Percentiles rank a stretch among this genome's conserved stretches.
Evolutionary conservation across 2,888 invertebrate species (phyloP).

Genomic region (Brachynemurus nebulosus): DNA sequence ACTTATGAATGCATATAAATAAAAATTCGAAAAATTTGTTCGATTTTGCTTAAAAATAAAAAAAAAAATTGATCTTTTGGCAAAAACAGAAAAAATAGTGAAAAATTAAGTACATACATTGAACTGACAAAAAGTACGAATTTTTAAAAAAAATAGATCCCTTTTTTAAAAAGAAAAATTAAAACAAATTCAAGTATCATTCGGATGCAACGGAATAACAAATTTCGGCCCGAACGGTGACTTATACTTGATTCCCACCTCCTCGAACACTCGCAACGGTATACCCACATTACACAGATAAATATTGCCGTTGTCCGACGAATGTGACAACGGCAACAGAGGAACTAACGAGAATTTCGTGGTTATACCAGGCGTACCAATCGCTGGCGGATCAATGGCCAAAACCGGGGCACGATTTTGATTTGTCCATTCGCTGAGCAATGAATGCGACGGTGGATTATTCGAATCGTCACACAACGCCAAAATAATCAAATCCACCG

Average conservation of each 20-base stretch:
- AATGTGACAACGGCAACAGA: slow-evolving; percentile 52
- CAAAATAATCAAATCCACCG: slow-evolving; percentile 40
- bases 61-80: too few relatives aligned
- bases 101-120: too few relatives aligned
- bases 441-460: slow-evolving; percentile 31
- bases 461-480: slow-evolving; percentile 37
- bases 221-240: slow-evolving; percentile 77
- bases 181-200: slow-evolving; percentile 22
- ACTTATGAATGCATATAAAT: too few relatives aligned
- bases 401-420: slow-evolving; percentile 57
- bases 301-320: slow-evolving; percentile 51
- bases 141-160: too few relatives aligned
- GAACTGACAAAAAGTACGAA: too few relatives aligned
- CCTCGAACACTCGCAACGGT: slow-evolving; percentile 60
- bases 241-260: slow-evolving; percentile 62
- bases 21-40: too few relatives aligned
- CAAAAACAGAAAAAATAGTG: too few relatives aligned
- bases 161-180: too few relatives aligned
- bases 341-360: slow-evolving; percentile 58
- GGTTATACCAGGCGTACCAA: slow-evolving; percentile 44
- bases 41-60: too few relatives aligned
- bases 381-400: slow-evolving; percentile 60
- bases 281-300: slow-evolving; percentile 78
- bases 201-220: slow-evolving; percentile 55
- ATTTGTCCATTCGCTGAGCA: slow-evolving; percentile 52